Evolutionary conservation across 2,797 vertebrate genomes (phyloP), one percentile per base, ranked within the genome.

Genomic region (Xenops minutus): DNA sequence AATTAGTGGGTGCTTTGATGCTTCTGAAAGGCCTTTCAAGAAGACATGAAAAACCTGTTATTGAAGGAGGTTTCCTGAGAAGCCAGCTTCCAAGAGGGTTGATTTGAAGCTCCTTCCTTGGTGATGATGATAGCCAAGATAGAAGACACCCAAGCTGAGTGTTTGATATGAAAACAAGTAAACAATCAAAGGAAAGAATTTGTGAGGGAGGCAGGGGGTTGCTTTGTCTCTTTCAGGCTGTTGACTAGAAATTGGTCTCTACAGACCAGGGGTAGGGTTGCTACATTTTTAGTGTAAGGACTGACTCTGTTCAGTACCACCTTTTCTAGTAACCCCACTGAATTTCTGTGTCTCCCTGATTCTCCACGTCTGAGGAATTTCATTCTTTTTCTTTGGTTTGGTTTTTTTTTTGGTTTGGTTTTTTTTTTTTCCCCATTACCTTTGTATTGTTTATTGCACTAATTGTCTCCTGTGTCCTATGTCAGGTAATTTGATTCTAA

Each of bases 91-190:
- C 44, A 56, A 89, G 66, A 81, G 81, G 41, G 15, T 12, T 39
- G 56, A n/a, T 64, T 83, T 67, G 73, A 89, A 92, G 26, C 30
- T 89, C 49, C 36, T 89, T 92, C 44, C 67, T 66, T 34, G 26
- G 39, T 13, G 44, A 77, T 63, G 56, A 36, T 63, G 56, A 89
- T 67, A 85, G 77, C 4, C 18, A 63, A 91, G 48, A 55, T 39
- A 71, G 54, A 92, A 92, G 75, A 85, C n/a, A 71, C 19, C 59
- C 61, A 74, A 63, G 41, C 0, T 20, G 44, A 93, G 58, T 36
- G 72, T 93, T 94, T 96, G 78, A 88, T 77, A 83, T 85, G 72
- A 92, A 87, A 91, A 79, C 27, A 85, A 75, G 52, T 43, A 74
- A 91, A 74, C 34, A 79, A 62, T 76, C 67, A 93, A 94, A 90